Evolutionary conservation across 2,888 invertebrate species (phyloP), one percentile per base, ranked within the genome.

Genomic region (Cantharis rustica): DNA sequence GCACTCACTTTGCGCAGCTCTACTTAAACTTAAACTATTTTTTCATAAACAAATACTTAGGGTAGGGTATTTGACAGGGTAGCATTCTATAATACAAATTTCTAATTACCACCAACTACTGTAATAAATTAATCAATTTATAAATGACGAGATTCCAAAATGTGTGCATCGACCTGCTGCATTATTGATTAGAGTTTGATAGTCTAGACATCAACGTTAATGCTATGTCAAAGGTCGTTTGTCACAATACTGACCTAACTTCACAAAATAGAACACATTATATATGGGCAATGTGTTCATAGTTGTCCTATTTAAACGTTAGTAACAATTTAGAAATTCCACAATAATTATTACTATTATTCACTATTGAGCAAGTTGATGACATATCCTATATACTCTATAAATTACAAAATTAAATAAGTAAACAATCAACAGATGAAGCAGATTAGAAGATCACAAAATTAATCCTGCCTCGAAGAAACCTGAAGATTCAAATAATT

Each of bases 111-210:
- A 17, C 10, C 16, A 16, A 16, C 16, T 17, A 16, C 10, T 20
- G 17, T 9, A 23, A 23, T 10, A n/a, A 27, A 26, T 26, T 9
- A 26, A 68, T 27, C 26, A 23, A 68, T 27, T 68, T 27, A 69
- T n/a, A 16, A 27, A 16, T n/a, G 47, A 47, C 47, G n/a, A 47
- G 20, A 13, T 66, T 26, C 16, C 61, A 62, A 68, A 61, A 72
- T 17, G 17, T 74, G 76, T 73, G 71, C 73, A 75, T 72, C 75
- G 77, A 77, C 77, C 75, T 72, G 70, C 4, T 75, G 75, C 75
- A 77, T 68, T 75, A 74, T 74, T 74, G 68, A 77, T 76, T 27
- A 27, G 16, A 68, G 61, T 74, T 72, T 77, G 69, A 77, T 72
- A 63, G 77, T 77, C 77, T 77, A 77, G 77, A 77, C 77, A 62